Conservation (phyloP, 2,113 vertebrate genomes). For the Mustelus asterias region DNA sequence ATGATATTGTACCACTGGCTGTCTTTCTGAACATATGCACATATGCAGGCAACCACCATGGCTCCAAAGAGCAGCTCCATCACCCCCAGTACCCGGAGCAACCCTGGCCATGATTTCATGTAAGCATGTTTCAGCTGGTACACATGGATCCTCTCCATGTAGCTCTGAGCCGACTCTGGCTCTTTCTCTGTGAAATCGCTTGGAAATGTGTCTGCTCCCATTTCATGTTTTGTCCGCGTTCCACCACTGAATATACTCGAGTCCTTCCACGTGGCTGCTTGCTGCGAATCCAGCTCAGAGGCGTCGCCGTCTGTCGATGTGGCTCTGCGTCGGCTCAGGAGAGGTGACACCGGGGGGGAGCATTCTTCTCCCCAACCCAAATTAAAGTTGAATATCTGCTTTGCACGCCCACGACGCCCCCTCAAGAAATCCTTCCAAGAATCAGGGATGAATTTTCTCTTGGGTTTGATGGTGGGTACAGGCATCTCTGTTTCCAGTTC, state of each 20-base stretch:
- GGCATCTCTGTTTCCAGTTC: background rate
- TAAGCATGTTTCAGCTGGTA: slow-evolving; percentile 57
- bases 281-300: background rate
- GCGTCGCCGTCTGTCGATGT: background rate
- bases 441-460: slow-evolving; percentile 44
- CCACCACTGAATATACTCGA: background rate
- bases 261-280: too few relatives aligned
- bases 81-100: slow-evolving; percentile 56
- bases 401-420: slow-evolving; percentile 24
- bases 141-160: slow-evolving; percentile 55
- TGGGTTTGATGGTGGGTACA: slow-evolving; percentile 34
- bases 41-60: slow-evolving; percentile 60
- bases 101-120: slow-evolving; percentile 58
- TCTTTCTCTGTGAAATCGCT: background rate
- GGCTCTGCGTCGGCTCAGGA: slow-evolving; percentile 42
- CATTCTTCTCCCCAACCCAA: slow-evolving; percentile 49
- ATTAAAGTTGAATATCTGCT: slow-evolving; percentile 39
- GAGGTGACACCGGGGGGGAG: slow-evolving; percentile 56
- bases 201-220: background rate
- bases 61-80: slow-evolving; percentile 65
- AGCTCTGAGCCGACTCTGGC: slow-evolving; percentile 39
- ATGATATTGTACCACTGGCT: slow-evolving; percentile 60
- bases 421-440: slow-evolving; percentile 48
- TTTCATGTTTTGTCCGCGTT: slow-evolving; percentile 7
- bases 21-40: slow-evolving; percentile 65